Percentiles rank a stretch among this genome's conserved stretches.
Conservation (phyloP, 2,113 vertebrate genomes). For the Callocephalon fimbriatum region DNA sequence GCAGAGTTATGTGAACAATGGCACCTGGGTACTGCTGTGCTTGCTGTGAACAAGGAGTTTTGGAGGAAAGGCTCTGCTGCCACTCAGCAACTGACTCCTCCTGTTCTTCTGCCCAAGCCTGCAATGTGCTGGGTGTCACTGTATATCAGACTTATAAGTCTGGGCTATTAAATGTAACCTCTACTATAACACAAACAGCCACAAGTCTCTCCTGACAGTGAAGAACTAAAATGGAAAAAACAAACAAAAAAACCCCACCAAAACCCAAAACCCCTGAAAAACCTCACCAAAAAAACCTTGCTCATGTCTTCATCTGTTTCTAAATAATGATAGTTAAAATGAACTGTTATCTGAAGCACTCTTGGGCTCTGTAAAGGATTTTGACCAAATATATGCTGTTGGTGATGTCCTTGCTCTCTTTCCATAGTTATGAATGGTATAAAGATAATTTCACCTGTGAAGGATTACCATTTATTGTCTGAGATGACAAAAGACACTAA, state of each 20-base stretch:
- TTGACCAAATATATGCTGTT: neutral
- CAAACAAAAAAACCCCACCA: neutral
- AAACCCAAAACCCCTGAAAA: neutral
- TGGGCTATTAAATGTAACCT: neutral
- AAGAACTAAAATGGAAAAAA: neutral
- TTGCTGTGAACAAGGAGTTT: neutral
- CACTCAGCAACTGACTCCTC: neutral
- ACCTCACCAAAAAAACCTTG: no score
- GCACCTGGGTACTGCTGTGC: neutral
- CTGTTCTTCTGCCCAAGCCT: neutral
- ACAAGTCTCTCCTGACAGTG: accelerated
- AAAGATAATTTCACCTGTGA: neutral
- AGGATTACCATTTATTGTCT: neutral
- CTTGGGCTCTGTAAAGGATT: neutral
- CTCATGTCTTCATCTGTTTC: neutral
- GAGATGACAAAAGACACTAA: neutral
- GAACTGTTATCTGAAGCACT: neutral
- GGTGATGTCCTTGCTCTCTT: neutral
- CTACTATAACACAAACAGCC: neutral
- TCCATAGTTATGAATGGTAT: neutral
- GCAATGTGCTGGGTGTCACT: accelerated
- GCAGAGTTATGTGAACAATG: accelerated
- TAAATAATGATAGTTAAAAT: neutral
- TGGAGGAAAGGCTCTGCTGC: neutral
- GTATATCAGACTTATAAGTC: neutral